phyloP scores from a whole-genome alignment of 2,113 vertebrate species.

The Proterorhinus semilunaris region DNA sequence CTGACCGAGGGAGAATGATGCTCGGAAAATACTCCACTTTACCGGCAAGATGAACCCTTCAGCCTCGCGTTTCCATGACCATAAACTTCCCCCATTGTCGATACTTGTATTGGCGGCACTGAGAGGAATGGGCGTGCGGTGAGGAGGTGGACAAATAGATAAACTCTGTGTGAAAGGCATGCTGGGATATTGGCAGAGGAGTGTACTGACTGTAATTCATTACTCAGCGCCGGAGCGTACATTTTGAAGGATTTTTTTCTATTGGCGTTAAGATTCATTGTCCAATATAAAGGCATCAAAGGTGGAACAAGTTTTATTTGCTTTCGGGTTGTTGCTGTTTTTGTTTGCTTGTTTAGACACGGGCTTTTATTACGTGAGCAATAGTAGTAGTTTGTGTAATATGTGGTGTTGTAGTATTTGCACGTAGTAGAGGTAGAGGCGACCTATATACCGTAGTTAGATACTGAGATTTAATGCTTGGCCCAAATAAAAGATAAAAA shows the following conservation, averaged over 20 bases:
- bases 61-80: neutral
- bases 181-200: neutral
- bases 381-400: neutral
- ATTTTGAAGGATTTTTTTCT: neutral
- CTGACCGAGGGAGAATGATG: neutral
- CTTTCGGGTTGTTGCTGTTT: too few relatives aligned
- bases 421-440: too few relatives aligned
- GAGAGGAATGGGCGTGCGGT: slow-evolving; percentile 12
- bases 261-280: neutral
- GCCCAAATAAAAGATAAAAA: too few relatives aligned
- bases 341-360: neutral
- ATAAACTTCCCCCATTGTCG: slow-evolving; percentile 17
- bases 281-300: neutral
- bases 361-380: neutral
- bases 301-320: neutral
- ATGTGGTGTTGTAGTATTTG: neutral
- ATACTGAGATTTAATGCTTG: too few relatives aligned
- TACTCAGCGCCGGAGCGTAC: neutral
- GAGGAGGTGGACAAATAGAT: slow-evolving; percentile 15
- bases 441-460: too few relatives aligned
- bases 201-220: neutral
- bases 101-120: slow-evolving; percentile 22
- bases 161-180: neutral
- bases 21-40: slow-evolving; percentile 26
- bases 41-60: neutral